Conservation (phyloP, 1,140 invertebrate genomes). For the Trachymyrmex septentrionalis region DNA sequence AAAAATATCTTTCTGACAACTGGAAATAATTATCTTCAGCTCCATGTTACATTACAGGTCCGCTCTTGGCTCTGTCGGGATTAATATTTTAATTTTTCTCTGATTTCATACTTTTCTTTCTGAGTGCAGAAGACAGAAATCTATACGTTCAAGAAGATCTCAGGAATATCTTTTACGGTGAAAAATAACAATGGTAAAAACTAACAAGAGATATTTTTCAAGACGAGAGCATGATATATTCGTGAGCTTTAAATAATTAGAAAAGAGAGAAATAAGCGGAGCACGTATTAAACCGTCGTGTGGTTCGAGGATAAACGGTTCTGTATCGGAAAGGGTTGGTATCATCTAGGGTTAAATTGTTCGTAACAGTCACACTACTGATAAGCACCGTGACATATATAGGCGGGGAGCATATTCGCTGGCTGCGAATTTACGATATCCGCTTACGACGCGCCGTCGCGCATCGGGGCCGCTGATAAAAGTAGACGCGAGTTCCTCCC, state of each 20-base stretch:
- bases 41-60: neutral
- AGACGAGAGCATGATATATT: neutral
- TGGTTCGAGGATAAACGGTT: neutral
- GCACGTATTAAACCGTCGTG: neutral
- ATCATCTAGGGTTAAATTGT: slow-evolving; percentile 19
- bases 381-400: slow-evolving; percentile 66
- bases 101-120: neutral
- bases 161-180: neutral
- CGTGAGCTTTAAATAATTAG: neutral
- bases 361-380: slow-evolving; percentile 2
- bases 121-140: neutral
- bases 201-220: neutral
- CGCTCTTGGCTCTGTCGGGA: neutral
- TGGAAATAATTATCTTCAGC: neutral
- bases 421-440: slow-evolving; percentile 78
- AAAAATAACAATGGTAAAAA: neutral
- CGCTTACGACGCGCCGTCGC: slow-evolving; percentile 67
- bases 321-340: neutral
- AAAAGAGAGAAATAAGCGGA: neutral
- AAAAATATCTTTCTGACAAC: slow-evolving; percentile 5
- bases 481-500: slow-evolving; percentile 65
- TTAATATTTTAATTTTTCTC: neutral
- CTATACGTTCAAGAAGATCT: neutral
- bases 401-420: slow-evolving; percentile 74
- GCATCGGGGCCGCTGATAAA: slow-evolving; percentile 75